Base-by-base conservation (phyloP, 2,888 invertebrate species). In the Phalera bucephala region DNA sequence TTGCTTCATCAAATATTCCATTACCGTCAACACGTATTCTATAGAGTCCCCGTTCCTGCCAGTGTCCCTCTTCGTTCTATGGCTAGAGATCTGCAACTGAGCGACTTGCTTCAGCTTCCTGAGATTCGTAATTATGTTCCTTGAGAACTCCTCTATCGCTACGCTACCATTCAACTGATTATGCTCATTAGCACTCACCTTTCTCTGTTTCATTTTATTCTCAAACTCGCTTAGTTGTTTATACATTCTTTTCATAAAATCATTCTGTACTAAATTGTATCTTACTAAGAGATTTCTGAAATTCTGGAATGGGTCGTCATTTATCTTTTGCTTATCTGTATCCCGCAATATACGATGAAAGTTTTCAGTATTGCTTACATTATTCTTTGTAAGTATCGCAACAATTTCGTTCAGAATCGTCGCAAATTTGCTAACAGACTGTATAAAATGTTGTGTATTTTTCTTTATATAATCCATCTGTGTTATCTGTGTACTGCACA, bases 1-100 rank as follows among this genome's bases (percentile, higher is more conserved):
- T 26, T 76, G 70, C 47, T 77, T 81, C 4, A 84, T 36, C 36
- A 87, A 55, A 55, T 78, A 81, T 45, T 87, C 82, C 78, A 87
- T 84, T 26, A 87, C 48, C 40, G 69, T 61, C 29, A 87, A 51
- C 29, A 87, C 49, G 55, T 84, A 85, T 36, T 84, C 82, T 33
- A 83, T 47, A 12, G 77, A 64, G 8, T 77, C 71, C 14, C 74
- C 68, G 37, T 46, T 61, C 33, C 43, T 46, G 2, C 17, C 10
- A 11, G 36, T 15, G 3, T 69, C 50, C 43, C 86, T 72, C 51
- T 80, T 85, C 11, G 4, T 25, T 22, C 40, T 51, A 27, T 61
- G 61, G 6, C 42, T 69, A 43, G 53, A 54, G 45, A 56, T 77
- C 51, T 79, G 33, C 21, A 48, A 64, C 36, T 64, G 52, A 1